phyloP scores from a whole-genome alignment of 2,797 vertebrate species.

The Myiotriccus ornatus region DNA sequence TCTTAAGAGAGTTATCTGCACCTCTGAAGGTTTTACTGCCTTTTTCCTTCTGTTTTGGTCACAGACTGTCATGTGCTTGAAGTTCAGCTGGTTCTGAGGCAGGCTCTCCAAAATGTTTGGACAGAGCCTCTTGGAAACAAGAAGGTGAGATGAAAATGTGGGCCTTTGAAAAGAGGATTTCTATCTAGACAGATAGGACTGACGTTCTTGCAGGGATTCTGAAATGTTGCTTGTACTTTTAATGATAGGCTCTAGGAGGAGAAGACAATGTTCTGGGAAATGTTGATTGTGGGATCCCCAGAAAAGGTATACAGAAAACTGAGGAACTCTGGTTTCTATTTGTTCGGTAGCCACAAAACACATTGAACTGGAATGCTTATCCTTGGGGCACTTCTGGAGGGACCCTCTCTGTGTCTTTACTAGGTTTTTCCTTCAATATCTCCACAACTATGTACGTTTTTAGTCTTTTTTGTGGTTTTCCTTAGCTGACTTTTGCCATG shows the following conservation, averaged over 20 bases:
- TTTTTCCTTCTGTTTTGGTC: neutral
- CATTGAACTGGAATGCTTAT: neutral
- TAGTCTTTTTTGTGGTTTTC: neutral
- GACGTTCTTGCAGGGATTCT: neutral
- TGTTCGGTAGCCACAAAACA: neutral
- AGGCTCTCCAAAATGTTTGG: conserved; percentile 74
- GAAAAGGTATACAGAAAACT: neutral
- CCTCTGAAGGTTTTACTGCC: neutral
- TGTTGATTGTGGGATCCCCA: neutral
- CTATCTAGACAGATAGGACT: neutral
- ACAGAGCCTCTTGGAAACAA: conserved; percentile 47
- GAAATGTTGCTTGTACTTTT: neutral
- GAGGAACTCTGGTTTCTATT: neutral
- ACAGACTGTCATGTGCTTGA: conserved; percentile 67
- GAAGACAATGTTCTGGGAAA: neutral
- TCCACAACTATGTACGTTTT: neutral
- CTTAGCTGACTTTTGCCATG: neutral
- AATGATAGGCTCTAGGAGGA: neutral
- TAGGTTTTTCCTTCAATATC: neutral
- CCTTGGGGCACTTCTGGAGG: neutral
- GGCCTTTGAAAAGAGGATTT: neutral
- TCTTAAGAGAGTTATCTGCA: neutral
- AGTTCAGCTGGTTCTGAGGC: conserved; percentile 72
- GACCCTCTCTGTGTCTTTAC: neutral
- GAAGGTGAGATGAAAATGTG: conserved; percentile 60